phyloP scores from a whole-genome alignment of 2,888 invertebrate genomes.

The Junonia oenone region DNA sequence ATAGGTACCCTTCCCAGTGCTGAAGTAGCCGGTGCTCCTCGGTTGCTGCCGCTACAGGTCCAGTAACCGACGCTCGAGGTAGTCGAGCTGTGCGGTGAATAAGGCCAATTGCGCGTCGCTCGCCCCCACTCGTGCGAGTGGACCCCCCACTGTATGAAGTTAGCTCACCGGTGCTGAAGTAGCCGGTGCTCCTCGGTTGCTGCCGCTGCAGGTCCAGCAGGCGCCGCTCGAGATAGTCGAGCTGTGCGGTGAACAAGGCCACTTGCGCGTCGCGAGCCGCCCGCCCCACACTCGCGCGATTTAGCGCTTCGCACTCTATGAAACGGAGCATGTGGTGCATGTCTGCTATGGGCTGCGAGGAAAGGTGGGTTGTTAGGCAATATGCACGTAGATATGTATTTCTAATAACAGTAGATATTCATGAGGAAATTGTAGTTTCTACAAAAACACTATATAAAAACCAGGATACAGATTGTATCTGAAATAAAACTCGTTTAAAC shows the following conservation, averaged over 20 bases:
- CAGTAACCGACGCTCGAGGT: constrained; percentile 60
- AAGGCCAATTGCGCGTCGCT: constrained; percentile 76
- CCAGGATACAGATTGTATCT: no score
- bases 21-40: constrained; percentile 49
- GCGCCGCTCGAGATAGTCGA: constrained; percentile 70
- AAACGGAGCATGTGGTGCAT: constrained; percentile 79
- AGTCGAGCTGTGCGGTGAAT: constrained; percentile 75
- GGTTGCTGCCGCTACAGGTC: constrained; percentile 34
- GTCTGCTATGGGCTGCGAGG: constrained; percentile 68
- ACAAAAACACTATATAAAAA: no score
- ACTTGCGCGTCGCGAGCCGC: constrained; percentile 73
- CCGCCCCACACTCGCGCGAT: constrained; percentile 42
- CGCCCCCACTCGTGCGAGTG: constrained; percentile 46
- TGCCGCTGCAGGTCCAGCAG: constrained; percentile 40
- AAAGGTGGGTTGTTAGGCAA: neutral
- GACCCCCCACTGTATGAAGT: constrained; percentile 55
- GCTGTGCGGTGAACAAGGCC: constrained; percentile 73
- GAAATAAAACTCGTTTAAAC: no score
- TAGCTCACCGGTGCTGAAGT: constrained; percentile 62
- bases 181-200: constrained; percentile 42
- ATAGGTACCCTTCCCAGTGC: constrained; percentile 45
- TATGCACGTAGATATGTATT: no score
- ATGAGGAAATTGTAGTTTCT: no score
- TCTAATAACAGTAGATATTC: no score
- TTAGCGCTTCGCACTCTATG: constrained; percentile 50